Percentiles rank a stretch among this genome's conserved stretches.
Evolutionary conservation across 2,113 vertebrate species (phyloP).

Genomic region (Thunnus thynnus): DNA sequence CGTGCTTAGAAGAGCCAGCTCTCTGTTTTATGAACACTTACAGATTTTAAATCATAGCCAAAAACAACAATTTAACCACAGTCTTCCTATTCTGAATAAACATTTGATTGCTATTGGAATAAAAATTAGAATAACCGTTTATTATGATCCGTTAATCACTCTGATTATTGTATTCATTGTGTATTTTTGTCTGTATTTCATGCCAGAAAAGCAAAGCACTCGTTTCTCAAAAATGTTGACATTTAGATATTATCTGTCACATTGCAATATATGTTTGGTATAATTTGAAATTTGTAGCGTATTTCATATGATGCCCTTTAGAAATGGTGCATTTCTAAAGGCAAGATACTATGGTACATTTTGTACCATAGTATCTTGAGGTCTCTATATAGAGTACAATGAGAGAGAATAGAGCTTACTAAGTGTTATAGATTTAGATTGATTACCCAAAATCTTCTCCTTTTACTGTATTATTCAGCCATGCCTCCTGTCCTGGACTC

Average conservation of each 20-base stretch:
- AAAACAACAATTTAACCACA: background rate
- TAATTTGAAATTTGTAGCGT: slow-evolving; percentile 1
- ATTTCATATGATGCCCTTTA: background rate
- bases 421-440: slow-evolving; percentile 11
- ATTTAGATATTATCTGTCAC: background rate
- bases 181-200: background rate
- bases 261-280: slow-evolving; percentile 6
- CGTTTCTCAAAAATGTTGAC: background rate
- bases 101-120: background rate
- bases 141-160: no score
- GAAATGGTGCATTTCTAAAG: background rate
- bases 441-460: background rate
- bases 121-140: background rate
- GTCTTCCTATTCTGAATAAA: background rate
- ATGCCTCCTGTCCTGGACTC: background rate
- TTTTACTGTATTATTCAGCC: background rate
- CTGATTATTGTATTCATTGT: background rate
- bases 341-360: background rate
- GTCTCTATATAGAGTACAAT: background rate
- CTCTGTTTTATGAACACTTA: slow-evolving; percentile 4
- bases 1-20: slow-evolving; percentile 10
- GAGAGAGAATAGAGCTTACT: background rate
- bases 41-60: background rate
- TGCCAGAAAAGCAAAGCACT: background rate
- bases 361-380: background rate